phyloP scores from a whole-genome alignment of 1,140 invertebrate species.

The Cydia pomonella region DNA sequence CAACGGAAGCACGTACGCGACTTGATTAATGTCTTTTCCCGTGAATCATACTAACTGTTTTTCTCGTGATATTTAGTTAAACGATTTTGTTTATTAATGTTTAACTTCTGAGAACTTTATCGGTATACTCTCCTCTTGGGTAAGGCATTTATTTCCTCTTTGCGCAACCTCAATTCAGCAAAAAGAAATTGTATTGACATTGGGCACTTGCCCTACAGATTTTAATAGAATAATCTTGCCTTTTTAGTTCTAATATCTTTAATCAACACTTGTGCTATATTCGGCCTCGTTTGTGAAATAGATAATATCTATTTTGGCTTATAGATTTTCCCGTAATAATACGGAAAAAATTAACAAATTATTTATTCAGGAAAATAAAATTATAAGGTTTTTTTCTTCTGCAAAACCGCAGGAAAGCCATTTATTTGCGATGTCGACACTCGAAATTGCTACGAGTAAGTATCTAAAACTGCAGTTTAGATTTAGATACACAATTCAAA shows the following conservation, averaged over 20 bases:
- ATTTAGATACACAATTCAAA: not conserved
- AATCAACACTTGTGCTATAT: no score
- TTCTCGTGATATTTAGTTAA: conserved; percentile 2
- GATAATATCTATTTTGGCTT: no score
- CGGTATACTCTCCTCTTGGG: conserved; percentile 7
- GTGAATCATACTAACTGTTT: conserved; percentile 16
- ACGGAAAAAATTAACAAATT: no score
- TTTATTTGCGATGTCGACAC: no score
- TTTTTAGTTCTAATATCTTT: not conserved
- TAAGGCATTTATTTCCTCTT: conserved; percentile 11
- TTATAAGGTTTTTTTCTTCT: no score
- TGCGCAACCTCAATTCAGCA: not conserved
- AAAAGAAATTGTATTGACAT: not conserved
- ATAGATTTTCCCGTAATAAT: no score
- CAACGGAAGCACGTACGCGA: not conserved
- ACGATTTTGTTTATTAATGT: conserved; percentile 26
- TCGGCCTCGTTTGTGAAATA: no score
- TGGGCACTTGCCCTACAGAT: not conserved
- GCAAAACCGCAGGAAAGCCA: no score
- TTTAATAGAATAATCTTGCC: not conserved
- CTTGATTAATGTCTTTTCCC: conserved; percentile 1
- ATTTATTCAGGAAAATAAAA: no score
- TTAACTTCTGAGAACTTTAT: conserved; percentile 3
- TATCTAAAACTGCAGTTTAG: no score
- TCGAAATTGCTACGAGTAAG: no score